Evolutionary conservation across 2,113 vertebrate genomes (phyloP).

Genomic region (Lates calcarifer): DNA sequence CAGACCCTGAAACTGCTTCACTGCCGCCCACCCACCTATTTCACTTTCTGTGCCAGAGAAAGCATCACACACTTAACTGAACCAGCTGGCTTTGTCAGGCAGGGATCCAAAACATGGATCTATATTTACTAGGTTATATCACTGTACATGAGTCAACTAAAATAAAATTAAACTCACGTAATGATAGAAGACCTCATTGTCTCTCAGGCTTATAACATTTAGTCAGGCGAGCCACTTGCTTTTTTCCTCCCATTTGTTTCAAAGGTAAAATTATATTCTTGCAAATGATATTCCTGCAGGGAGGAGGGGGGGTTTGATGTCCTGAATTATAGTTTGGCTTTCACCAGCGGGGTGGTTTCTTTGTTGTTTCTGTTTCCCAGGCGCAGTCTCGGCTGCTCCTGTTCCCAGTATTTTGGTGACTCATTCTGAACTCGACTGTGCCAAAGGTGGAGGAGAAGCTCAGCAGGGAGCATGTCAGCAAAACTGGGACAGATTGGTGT

Average conservation of each 20-base stretch:
- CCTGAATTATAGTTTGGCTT: neutral
- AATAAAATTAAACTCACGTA: conserved; percentile 50
- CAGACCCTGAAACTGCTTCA: conserved; percentile 60
- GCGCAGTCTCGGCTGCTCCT: neutral
- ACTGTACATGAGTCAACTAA: conserved; percentile 63
- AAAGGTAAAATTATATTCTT: conserved; percentile 5
- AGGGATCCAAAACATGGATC: conserved; percentile 65
- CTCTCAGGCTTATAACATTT: conserved; percentile 8
- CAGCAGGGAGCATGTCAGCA: conserved; percentile 47
- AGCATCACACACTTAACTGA: conserved; percentile 70
- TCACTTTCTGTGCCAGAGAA: conserved; percentile 59
- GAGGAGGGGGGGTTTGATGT: conserved; percentile 1
- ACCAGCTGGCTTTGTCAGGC: conserved; percentile 76
- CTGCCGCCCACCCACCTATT: conserved; percentile 68
- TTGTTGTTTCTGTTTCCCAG: conserved; percentile 6
- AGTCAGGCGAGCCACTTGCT: neutral
- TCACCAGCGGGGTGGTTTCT: neutral
- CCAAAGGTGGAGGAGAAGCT: conserved; percentile 52
- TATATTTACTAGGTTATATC: conserved; percentile 73
- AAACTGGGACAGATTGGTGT: conserved; percentile 54
- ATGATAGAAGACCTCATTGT: conserved; percentile 26
- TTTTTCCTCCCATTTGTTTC: neutral
- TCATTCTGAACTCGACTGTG: conserved; percentile 40
- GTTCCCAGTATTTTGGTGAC: conserved; percentile 38
- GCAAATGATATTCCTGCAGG: neutral